phyloP scores from a whole-genome alignment of 2,113 vertebrate species.

The Calidris pygmaea region DNA sequence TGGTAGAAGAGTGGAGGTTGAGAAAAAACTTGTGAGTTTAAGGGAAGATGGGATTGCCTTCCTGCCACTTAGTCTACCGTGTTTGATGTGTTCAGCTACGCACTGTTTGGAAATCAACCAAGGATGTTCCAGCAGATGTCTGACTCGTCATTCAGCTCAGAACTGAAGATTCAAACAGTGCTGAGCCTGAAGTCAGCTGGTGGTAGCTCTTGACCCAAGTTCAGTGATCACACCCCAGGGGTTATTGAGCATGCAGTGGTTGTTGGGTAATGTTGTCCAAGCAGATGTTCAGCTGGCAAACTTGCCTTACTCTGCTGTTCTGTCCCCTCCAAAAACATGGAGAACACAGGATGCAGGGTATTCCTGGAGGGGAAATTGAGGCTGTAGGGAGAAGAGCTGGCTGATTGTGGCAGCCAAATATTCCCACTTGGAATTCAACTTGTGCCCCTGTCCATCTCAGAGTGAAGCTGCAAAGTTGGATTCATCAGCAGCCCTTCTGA shows the following conservation, averaged over 20 bases:
- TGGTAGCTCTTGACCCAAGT: neutral
- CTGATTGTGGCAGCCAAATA: neutral
- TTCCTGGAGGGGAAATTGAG: neutral
- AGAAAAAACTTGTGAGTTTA: neutral
- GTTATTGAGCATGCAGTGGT: neutral
- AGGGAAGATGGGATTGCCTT: neutral
- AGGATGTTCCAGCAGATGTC: neutral
- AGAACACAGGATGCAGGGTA: neutral
- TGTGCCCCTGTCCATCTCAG: neutral
- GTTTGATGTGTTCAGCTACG: neutral
- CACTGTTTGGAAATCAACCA: constrained; percentile 16
- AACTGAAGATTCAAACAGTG: neutral
- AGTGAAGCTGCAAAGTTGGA: neutral
- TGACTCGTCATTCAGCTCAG: neutral
- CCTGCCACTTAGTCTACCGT: neutral
- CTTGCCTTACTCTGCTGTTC: neutral
- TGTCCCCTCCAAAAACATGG: neutral
- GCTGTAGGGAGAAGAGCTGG: neutral
- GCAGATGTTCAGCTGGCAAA: neutral
- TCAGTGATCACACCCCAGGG: neutral
- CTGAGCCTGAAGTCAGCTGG: neutral
- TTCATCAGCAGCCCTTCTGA: neutral
- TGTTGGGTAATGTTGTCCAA: neutral
- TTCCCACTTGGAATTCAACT: neutral
- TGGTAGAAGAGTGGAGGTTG: neutral